Percentiles rank a stretch among this genome's conserved stretches.
Conservation (phyloP, 2,113 vertebrate species). For the Genyomyrus donnyi region DNA sequence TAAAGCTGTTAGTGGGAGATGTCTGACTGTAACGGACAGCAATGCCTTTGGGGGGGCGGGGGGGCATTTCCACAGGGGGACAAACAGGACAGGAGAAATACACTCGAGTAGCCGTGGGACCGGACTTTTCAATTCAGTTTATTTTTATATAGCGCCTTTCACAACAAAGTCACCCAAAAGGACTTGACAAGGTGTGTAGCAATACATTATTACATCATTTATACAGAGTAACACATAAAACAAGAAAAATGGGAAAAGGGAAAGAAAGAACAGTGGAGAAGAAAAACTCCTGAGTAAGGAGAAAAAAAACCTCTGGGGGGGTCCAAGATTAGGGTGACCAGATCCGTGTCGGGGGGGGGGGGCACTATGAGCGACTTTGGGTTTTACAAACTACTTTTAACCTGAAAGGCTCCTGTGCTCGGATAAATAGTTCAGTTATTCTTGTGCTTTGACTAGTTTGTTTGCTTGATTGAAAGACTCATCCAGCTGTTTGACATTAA, state of each 20-base stretch:
- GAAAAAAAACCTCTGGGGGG: too few species aligned
- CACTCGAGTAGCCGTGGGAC: background rate
- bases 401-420: too few species aligned
- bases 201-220: background rate
- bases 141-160: background rate
- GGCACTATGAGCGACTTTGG: too few species aligned
- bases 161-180: background rate
- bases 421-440: too few species aligned
- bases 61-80: background rate
- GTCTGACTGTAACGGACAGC: constrained; percentile 16
- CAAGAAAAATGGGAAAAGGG: background rate
- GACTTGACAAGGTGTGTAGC: background rate
- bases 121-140: background rate
- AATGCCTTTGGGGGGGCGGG: background rate
- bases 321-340: too few species aligned
- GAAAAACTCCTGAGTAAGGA: background rate
- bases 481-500: too few species aligned
- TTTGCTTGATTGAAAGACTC: too few species aligned
- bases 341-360: too few species aligned
- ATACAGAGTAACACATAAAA: background rate
- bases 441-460: too few species aligned
- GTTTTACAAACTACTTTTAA: too few species aligned
- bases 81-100: background rate
- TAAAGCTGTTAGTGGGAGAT: constrained; percentile 16
- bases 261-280: background rate